A percentile compares a stretch with the other conserved stretches of the same genome.
Evolutionary conservation across 2,113 vertebrate genomes (phyloP).

Genomic region (Scomber scombrus): DNA sequence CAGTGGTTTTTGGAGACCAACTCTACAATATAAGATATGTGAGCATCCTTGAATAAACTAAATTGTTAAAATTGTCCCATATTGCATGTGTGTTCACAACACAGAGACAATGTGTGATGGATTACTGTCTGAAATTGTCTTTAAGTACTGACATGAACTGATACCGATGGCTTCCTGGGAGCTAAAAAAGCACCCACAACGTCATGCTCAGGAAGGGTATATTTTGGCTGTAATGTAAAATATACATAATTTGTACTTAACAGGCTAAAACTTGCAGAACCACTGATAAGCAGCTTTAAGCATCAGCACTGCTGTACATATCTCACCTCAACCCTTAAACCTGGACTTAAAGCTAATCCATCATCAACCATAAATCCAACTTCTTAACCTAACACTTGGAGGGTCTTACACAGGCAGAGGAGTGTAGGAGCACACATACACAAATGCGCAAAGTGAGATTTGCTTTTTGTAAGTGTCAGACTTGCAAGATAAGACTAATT

Average conservation of each 20-base stretch:
- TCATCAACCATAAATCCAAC: constrained; percentile 43
- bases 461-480: constrained; percentile 43
- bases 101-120: too few relatives aligned
- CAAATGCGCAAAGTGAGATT: background rate
- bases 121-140: constrained; percentile 2
- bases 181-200: constrained; percentile 11
- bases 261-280: constrained; percentile 39
- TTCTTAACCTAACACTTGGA: constrained; percentile 14
- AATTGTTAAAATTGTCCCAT: background rate
- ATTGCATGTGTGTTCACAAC: background rate
- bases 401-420: background rate
- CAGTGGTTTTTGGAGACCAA: too few relatives aligned
- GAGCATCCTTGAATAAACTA: too few relatives aligned
- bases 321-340: constrained; percentile 12
- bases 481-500: constrained; percentile 60
- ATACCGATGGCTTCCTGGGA: constrained; percentile 17
- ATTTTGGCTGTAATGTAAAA: constrained; percentile 28
- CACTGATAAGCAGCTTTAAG: constrained; percentile 42
- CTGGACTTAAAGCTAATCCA: constrained; percentile 33
- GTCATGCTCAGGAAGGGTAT: constrained; percentile 19
- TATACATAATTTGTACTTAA: constrained; percentile 14
- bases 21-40: too few relatives aligned
- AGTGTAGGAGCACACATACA: background rate
- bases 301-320: constrained; percentile 1
- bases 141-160: background rate